These are phyloP conservation scores for Pao palembangensis DNA, from an alignment of 2,113 vertebrate species.

Conservation along the genomic window DNA sequence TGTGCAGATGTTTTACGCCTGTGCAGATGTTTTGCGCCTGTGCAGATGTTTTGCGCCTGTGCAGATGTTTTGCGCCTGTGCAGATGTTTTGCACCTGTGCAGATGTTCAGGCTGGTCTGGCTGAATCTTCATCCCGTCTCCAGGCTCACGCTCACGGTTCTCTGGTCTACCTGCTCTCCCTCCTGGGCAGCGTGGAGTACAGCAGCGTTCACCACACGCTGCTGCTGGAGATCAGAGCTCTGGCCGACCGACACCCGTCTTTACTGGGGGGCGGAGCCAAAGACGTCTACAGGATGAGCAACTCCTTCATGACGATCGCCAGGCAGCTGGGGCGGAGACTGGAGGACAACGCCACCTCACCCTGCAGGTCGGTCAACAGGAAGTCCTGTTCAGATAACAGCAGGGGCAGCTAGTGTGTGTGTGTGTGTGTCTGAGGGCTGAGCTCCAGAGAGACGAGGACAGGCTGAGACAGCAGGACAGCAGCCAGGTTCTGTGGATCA, in stretches of 20 bases:
- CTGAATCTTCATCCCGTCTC: background rate
- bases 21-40: too few relatives aligned
- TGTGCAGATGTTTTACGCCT: too few relatives aligned
- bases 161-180: slow-evolving; percentile 83
- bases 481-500: slow-evolving; percentile 16
- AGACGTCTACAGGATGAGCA: slow-evolving; percentile 92
- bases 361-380: slow-evolving; percentile 71
- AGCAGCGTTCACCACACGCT: slow-evolving; percentile 85
- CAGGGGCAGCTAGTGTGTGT: too few relatives aligned
- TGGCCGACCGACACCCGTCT: slow-evolving; percentile 80
- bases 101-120: background rate
- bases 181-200: slow-evolving; percentile 88
- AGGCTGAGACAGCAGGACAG: slow-evolving; percentile 14
- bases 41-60: too few relatives aligned
- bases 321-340: slow-evolving; percentile 80
- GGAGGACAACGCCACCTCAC: slow-evolving; percentile 28
- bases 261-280: slow-evolving; percentile 83
- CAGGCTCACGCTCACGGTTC: slow-evolving; percentile 82
- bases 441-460: slow-evolving; percentile 4
- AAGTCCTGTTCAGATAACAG: too few relatives aligned
- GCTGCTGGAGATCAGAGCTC: slow-evolving; percentile 85
- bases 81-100: too few relatives aligned
- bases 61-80: too few relatives aligned
- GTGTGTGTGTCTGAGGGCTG: background rate
- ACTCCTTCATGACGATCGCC: slow-evolving; percentile 89